Percentiles rank a stretch among this genome's conserved stretches.
Evolutionary conservation across 2,113 vertebrate species (phyloP).

Genomic region (Vicugna pacos): DNA sequence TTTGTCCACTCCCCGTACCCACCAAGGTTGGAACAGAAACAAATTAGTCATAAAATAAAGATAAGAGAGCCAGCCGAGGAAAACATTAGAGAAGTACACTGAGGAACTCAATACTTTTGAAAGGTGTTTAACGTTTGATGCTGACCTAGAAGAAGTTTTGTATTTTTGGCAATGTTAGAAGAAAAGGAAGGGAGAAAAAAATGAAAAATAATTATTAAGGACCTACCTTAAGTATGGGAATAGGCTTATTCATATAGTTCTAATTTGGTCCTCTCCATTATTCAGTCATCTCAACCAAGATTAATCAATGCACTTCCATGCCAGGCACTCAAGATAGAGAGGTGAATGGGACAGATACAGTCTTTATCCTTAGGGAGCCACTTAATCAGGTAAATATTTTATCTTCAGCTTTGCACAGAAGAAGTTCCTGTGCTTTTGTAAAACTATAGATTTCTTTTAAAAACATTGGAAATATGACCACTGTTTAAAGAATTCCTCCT

Average conservation of each 20-base stretch:
- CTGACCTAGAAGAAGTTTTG: neutral
- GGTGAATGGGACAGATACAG: neutral
- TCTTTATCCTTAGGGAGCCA: neutral
- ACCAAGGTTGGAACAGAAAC: neutral
- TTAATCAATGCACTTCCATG: neutral
- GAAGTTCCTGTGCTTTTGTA: neutral
- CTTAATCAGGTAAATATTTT: neutral
- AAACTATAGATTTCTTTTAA: conserved; percentile 44
- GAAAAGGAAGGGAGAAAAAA: neutral
- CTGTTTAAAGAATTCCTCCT: neutral
- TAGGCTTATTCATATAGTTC: neutral
- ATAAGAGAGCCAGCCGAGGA: neutral
- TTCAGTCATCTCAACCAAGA: neutral
- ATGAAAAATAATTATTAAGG: neutral
- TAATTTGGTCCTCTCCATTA: neutral
- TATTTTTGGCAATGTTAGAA: neutral
- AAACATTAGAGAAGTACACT: neutral
- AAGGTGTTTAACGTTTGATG: neutral
- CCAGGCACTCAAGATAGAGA: neutral
- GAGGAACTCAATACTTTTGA: neutral
- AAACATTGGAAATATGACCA: neutral
- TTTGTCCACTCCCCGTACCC: neutral
- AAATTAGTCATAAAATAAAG: conserved; percentile 19
- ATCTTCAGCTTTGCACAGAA: neutral
- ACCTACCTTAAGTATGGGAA: neutral